Conservation (phyloP, 2,888 invertebrate genomes). For the Caenorhabditis doughertyi region DNA sequence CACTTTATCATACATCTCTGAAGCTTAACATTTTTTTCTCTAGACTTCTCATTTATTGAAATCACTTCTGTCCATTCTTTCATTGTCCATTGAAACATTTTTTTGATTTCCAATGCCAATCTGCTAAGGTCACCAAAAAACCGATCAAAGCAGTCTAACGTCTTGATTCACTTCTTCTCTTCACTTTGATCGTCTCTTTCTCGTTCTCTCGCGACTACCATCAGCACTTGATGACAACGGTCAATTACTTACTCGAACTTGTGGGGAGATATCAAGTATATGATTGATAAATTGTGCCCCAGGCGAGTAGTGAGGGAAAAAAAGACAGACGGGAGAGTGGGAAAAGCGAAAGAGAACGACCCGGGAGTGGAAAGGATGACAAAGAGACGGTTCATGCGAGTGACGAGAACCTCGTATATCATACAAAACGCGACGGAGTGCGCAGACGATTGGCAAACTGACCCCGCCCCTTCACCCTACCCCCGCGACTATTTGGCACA, state of each 20-base stretch:
- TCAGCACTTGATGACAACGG: constrained; percentile 56
- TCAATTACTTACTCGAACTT: constrained; percentile 63
- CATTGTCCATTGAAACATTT: constrained; percentile 3
- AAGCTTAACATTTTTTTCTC: neutral
- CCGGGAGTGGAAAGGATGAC: constrained; percentile 59
- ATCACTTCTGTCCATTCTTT: neutral
- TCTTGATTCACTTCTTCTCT: constrained; percentile 5
- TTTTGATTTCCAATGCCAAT: constrained; percentile 13
- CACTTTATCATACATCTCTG: neutral
- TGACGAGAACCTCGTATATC: constrained; percentile 56
- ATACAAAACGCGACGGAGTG: constrained; percentile 57
- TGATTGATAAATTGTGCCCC: constrained; percentile 62
- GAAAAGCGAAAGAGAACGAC: constrained; percentile 39
- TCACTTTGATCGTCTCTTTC: constrained; percentile 7
- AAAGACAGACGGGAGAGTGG: constrained; percentile 30
- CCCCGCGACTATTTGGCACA: constrained; percentile 66
- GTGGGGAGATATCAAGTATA: constrained; percentile 56
- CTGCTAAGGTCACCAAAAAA: constrained; percentile 25
- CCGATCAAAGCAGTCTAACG: constrained; percentile 10
- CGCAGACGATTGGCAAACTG: constrained; percentile 64
- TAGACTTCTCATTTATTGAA: neutral
- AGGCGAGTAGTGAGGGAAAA: constrained; percentile 36
- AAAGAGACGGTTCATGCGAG: constrained; percentile 64
- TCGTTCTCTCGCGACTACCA: constrained; percentile 16
- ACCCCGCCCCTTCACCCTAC: constrained; percentile 54